phyloP scores from a whole-genome alignment of 2,113 vertebrate genomes.

The Zeus faber region DNA sequence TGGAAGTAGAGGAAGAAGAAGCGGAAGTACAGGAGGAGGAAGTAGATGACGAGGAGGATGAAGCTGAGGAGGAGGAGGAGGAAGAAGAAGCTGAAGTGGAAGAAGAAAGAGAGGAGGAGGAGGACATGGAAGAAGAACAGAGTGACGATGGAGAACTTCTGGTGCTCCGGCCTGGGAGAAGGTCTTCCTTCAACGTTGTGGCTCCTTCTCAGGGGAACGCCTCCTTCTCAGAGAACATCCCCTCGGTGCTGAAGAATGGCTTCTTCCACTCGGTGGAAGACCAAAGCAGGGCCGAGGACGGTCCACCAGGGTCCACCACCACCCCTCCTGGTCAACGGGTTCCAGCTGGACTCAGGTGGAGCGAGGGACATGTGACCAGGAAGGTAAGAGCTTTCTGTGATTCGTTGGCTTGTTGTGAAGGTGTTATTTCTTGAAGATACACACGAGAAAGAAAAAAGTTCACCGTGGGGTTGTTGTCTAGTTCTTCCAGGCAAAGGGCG shows the following conservation, averaged over 20 bases:
- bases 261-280: background rate
- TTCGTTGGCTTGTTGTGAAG: no score
- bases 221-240: background rate
- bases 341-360: background rate
- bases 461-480: background rate
- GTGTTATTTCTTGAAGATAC: background rate
- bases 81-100: background rate
- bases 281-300: background rate
- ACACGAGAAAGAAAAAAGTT: background rate
- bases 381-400: slow-evolving; percentile 12
- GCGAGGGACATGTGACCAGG: background rate
- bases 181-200: background rate
- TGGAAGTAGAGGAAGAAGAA: no score
- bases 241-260: no score
- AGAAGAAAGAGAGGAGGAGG: background rate
- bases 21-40: no score
- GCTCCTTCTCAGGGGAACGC: background rate
- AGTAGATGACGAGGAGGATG: no score
- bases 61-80: no score
- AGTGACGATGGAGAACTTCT: no score
- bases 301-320: background rate
- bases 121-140: no score
- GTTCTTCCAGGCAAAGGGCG: background rate
- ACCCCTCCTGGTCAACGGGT: background rate
- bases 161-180: no score